A percentile compares a stretch with the other conserved stretches of the same genome.
Evolutionary conservation across 1,140 invertebrate genomes (phyloP).

Genomic region (Acyrthosiphon pisum): DNA sequence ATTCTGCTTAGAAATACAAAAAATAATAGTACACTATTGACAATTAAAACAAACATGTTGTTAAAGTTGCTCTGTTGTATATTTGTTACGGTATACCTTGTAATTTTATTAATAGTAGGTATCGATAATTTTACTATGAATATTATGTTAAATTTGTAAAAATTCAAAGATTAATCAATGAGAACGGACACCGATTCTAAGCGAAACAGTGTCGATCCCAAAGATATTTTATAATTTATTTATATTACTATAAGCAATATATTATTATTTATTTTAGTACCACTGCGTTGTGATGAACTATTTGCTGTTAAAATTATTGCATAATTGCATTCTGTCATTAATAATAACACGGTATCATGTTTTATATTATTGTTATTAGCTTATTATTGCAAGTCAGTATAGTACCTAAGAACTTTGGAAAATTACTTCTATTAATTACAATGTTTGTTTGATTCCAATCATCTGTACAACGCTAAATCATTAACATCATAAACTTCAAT

Average conservation of each 20-base stretch:
- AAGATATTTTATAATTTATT: background rate
- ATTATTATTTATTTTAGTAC: too few species aligned
- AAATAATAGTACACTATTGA: background rate
- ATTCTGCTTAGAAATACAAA: background rate
- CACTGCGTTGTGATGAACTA: too few species aligned
- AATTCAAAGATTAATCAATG: too few species aligned
- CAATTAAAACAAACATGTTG: background rate
- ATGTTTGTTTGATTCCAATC: background rate
- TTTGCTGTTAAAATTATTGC: too few species aligned
- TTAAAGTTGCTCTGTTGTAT: background rate
- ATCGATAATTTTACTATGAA: too few species aligned
- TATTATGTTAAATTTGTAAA: too few species aligned
- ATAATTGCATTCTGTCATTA: background rate
- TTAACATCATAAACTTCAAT: too few species aligned
- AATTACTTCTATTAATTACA: background rate
- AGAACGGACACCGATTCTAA: too few species aligned
- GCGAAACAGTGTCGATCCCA: background rate
- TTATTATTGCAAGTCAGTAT: background rate
- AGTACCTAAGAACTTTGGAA: fast-evolving
- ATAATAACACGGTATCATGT: background rate
- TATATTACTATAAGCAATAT: background rate
- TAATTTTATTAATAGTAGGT: too few species aligned
- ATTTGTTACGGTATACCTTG: background rate
- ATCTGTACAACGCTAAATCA: background rate
- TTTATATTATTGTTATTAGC: background rate